phyloP scores from a whole-genome alignment of 2,888 invertebrate genomes.

The Clunio marinus region DNA sequence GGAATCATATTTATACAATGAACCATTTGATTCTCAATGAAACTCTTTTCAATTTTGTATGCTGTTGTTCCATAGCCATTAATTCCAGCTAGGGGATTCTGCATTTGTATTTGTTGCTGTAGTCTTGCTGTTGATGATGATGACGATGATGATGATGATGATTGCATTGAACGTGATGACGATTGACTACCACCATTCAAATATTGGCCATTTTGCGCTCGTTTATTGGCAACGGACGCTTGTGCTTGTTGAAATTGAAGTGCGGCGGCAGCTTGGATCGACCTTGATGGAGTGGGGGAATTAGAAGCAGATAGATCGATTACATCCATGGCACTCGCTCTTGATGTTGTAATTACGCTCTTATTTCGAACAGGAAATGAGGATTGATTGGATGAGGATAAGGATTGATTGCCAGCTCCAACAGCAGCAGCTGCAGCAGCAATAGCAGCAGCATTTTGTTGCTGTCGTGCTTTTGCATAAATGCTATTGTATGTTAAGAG shows the following conservation, averaged over 20 bases:
- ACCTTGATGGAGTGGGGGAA: conserved; percentile 51
- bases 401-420: conserved; percentile 42
- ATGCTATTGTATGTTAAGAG: conserved; percentile 26
- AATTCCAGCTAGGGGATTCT: conserved; percentile 21
- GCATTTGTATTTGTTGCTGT: conserved; percentile 39
- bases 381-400: conserved; percentile 19
- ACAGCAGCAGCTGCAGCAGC: too few species aligned
- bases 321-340: conserved; percentile 49
- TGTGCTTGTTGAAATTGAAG: conserved; percentile 50
- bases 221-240: conserved; percentile 53
- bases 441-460: too few species aligned
- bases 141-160: conserved; percentile 41
- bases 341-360: conserved; percentile 41
- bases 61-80: conserved; percentile 63
- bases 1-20: conserved; percentile 85
- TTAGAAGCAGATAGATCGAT: conserved; percentile 52
- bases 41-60: conserved; percentile 75
- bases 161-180: conserved; percentile 21
- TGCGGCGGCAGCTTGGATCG: conserved; percentile 45
- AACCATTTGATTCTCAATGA: conserved; percentile 75
- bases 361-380: conserved; percentile 37
- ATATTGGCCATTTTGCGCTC: conserved; percentile 52
- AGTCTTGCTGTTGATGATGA: conserved; percentile 41
- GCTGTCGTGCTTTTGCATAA: conserved; percentile 32
- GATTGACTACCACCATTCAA: conserved; percentile 27